Conservation (phyloP, 1,140 invertebrate species). For the Pinna nobilis region DNA sequence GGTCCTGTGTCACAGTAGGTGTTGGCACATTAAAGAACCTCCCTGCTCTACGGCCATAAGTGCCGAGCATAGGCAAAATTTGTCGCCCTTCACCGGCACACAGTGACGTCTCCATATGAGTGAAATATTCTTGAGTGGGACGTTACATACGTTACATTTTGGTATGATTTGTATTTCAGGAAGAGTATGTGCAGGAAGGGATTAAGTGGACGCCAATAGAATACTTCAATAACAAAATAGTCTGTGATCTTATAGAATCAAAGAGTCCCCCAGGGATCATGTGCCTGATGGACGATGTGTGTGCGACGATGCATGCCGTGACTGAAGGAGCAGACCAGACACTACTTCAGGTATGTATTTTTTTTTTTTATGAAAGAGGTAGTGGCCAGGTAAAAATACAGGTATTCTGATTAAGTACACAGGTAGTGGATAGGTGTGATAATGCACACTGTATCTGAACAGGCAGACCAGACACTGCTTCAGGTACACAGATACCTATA, state of each 20-base stretch:
- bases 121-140: constrained; percentile 80
- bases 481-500: too few species aligned
- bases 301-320: constrained; percentile 85
- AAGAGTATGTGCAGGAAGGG: constrained; percentile 84
- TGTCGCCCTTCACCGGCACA: too few species aligned
- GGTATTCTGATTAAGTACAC: too few species aligned
- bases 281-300: constrained; percentile 84
- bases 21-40: too few species aligned
- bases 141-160: constrained; percentile 3
- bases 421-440: too few species aligned
- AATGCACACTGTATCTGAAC: constrained; percentile 82
- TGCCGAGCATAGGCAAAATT: constrained; percentile 81
- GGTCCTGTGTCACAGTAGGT: constrained; percentile 63
- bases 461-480: constrained; percentile 79
- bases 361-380: too few species aligned
- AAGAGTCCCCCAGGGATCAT: constrained; percentile 78
- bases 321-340: constrained; percentile 81
- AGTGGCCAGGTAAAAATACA: too few species aligned
- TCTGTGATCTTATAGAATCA: constrained; percentile 82
- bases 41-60: constrained; percentile 74
- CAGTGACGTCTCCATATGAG: too few species aligned
- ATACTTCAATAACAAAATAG: constrained; percentile 86
- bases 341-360: constrained; percentile 66
- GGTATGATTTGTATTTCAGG: constrained; percentile 75
- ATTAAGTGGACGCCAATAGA: constrained; percentile 86